Conservation (phyloP, 1,140 invertebrate genomes). For the Drosophila quadrilineata region DNA sequence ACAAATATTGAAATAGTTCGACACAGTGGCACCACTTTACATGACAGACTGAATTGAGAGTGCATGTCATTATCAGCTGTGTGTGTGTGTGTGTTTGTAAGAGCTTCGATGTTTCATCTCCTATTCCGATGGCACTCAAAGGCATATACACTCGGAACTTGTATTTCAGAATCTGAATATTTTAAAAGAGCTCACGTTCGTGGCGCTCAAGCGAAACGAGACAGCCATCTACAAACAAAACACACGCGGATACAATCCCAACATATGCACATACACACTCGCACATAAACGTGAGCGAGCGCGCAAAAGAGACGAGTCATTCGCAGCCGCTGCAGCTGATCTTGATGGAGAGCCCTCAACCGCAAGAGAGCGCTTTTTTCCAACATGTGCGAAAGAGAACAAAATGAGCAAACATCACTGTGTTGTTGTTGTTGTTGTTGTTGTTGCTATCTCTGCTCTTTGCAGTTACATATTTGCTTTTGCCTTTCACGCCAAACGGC, state of each 20-base stretch:
- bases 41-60: slow-evolving; percentile 60
- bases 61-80: slow-evolving; percentile 50
- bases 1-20: slow-evolving; percentile 1
- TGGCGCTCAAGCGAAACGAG: slow-evolving; percentile 50
- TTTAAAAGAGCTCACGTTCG: slow-evolving; percentile 31
- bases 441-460: slow-evolving; percentile 27
- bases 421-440: slow-evolving; percentile 12
- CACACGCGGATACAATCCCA: too few relatives aligned
- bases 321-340: slow-evolving; percentile 64
- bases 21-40: slow-evolving; percentile 1
- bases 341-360: slow-evolving; percentile 41
- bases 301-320: slow-evolving; percentile 37
- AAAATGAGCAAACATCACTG: slow-evolving; percentile 9
- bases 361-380: slow-evolving; percentile 11
- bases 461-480: slow-evolving; percentile 35
- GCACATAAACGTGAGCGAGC: slow-evolving; percentile 1
- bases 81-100: slow-evolving; percentile 7
- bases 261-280: slow-evolving; percentile 6
- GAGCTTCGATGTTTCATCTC: slow-evolving; percentile 6
- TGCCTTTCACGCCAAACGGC: slow-evolving; percentile 36
- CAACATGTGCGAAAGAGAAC: slow-evolving; percentile 5
- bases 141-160: slow-evolving; percentile 39
- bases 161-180: slow-evolving; percentile 35
- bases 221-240: slow-evolving; percentile 11
- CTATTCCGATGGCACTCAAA: slow-evolving; percentile 58